These are phyloP conservation scores for Cavia porcellus DNA, from an alignment of 2,113 vertebrate species.

Conservation along the genomic window DNA sequence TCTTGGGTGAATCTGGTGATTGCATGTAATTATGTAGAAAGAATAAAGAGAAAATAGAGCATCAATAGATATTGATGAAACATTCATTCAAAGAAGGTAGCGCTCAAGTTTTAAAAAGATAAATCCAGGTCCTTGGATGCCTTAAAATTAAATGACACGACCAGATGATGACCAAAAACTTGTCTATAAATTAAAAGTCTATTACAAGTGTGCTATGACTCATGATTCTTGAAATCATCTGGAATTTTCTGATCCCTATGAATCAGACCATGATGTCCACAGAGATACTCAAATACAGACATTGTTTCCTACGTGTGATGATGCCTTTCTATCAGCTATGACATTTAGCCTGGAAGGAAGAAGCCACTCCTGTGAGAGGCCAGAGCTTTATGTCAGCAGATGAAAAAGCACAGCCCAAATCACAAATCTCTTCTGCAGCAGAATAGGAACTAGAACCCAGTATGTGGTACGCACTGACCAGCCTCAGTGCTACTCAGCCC, in stretches of 20 bases:
- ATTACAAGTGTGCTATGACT: neutral
- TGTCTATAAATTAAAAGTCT: neutral
- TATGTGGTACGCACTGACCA: neutral
- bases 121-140: neutral
- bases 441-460: neutral
- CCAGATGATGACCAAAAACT: neutral
- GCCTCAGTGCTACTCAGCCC: neutral
- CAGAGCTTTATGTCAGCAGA: neutral
- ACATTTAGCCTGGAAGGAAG: neutral
- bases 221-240: neutral
- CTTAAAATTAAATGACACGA: neutral
- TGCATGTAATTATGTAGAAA: neutral
- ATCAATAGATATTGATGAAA: neutral
- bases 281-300: neutral
- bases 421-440: neutral
- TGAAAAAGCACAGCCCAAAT: neutral
- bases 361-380: neutral
- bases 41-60: neutral
- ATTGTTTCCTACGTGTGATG: neutral
- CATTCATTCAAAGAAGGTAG: constrained; percentile 13
- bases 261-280: neutral
- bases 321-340: neutral
- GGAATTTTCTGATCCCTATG: constrained; percentile 15
- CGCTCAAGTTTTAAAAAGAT: neutral
- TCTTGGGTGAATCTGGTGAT: neutral